Conservation (phyloP, 2,797 vertebrate genomes). For the Columba guinea region DNA sequence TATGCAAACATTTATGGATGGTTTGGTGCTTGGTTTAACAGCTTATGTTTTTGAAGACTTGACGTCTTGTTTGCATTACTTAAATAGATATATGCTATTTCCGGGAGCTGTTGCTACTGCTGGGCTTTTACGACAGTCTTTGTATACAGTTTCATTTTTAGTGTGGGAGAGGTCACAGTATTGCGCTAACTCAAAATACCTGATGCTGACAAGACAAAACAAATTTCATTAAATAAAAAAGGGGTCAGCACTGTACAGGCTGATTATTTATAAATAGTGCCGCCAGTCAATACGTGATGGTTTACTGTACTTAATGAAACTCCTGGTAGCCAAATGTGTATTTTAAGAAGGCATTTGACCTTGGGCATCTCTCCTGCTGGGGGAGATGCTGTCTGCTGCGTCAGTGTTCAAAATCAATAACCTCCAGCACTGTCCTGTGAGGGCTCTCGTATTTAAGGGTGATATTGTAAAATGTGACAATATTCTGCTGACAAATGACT, state of each 20-base stretch:
- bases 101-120: neutral
- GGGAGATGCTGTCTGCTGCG: slow-evolving; percentile 62
- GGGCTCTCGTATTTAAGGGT: slow-evolving; percentile 37
- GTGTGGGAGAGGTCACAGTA: neutral
- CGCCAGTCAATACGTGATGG: neutral
- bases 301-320: slow-evolving; percentile 48
- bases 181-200: neutral
- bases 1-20: neutral
- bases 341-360: slow-evolving; percentile 67
- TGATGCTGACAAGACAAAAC: slow-evolving; percentile 38
- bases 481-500: slow-evolving; percentile 50
- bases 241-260: neutral
- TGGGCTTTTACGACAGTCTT: neutral
- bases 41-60: neutral
- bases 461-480: slow-evolving; percentile 67
- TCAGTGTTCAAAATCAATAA: slow-evolving; percentile 72
- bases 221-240: slow-evolving; percentile 49
- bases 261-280: slow-evolving; percentile 62
- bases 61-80: slow-evolving; percentile 36
- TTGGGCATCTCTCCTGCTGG: slow-evolving; percentile 60
- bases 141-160: neutral
- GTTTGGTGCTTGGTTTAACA: slow-evolving; percentile 20
- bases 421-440: slow-evolving; percentile 48
- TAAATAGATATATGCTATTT: slow-evolving; percentile 9
- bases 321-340: slow-evolving; percentile 14